A percentile compares a stretch with the other conserved stretches of the same genome.
Evolutionary conservation across 1,140 invertebrate species (phyloP).

Genomic region (Cheumatopsyche charites): DNA sequence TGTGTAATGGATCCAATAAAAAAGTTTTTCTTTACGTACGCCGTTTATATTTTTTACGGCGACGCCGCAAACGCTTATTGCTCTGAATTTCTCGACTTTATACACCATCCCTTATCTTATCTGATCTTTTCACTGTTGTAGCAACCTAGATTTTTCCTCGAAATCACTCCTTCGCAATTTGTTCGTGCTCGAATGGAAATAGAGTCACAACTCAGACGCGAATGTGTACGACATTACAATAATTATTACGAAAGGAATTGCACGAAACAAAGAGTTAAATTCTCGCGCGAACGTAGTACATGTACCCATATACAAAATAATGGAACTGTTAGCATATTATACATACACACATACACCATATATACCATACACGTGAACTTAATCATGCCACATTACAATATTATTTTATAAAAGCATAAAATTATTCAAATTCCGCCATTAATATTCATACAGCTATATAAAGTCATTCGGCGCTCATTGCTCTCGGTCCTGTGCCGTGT

Average conservation of each 20-base stretch:
- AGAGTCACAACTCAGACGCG: neutral
- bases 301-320: no score
- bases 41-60: constrained; percentile 22
- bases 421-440: constrained; percentile 49
- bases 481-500: constrained; percentile 24
- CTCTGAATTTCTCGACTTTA: constrained; percentile 21
- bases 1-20: constrained; percentile 19
- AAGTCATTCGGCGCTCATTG: constrained; percentile 45
- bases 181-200: neutral
- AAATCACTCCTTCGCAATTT: neutral
- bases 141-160: constrained; percentile 15
- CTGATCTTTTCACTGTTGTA: constrained; percentile 13
- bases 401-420: constrained; percentile 48
- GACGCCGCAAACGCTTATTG: constrained; percentile 29
- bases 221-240: neutral
- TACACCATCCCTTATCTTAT: constrained; percentile 26
- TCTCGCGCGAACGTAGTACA: neutral
- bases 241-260: neutral
- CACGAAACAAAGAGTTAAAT: neutral
- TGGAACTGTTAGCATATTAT: neutral
- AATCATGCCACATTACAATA: constrained; percentile 46
- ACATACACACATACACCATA: neutral
- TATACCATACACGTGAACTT: constrained; percentile 33
- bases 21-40: constrained; percentile 22
- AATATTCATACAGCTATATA: constrained; percentile 48